Percentiles rank a stretch among this genome's conserved stretches.
phyloP scores from a whole-genome alignment of 2,113 vertebrate species.

The Mesocricetus auratus region DNA sequence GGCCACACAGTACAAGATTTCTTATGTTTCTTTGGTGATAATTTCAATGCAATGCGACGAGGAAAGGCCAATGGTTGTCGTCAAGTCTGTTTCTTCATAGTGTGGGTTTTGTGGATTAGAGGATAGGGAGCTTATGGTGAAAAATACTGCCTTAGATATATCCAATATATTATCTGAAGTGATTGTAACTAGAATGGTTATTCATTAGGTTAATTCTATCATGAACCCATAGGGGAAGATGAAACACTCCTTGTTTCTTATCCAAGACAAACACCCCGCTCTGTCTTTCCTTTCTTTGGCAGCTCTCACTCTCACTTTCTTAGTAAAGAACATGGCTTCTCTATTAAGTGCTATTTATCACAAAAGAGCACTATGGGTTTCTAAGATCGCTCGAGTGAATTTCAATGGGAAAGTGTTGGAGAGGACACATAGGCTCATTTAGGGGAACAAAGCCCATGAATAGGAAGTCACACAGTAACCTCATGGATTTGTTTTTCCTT shows the following conservation, averaged over 20 bases:
- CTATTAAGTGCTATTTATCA: not conserved
- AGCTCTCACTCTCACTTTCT: not conserved
- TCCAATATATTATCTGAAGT: not conserved
- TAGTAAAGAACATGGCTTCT: not conserved
- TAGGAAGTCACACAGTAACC: not conserved
- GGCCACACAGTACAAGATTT: not conserved
- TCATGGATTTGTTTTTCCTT: not conserved
- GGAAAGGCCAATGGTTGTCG: too few relatives aligned
- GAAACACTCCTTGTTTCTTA: not conserved
- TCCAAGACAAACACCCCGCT: not conserved
- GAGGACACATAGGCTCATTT: not conserved
- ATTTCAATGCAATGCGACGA: not conserved
- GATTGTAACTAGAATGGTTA: not conserved
- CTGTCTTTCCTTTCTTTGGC: not conserved
- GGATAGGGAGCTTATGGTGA: not conserved
- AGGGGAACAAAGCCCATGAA: not conserved
- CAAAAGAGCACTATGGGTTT: not conserved
- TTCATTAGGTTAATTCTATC: not conserved
- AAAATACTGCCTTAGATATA: not conserved
- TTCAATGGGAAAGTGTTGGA: not conserved
- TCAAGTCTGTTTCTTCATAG: not conserved
- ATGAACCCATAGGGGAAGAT: not conserved
- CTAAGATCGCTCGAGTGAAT: not conserved
- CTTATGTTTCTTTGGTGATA: not conserved
- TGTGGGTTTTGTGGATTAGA: not conserved